These are phyloP conservation scores for Varanus komodoensis DNA, from an alignment of 2,113 vertebrate genomes.

Conservation along the genomic window DNA sequence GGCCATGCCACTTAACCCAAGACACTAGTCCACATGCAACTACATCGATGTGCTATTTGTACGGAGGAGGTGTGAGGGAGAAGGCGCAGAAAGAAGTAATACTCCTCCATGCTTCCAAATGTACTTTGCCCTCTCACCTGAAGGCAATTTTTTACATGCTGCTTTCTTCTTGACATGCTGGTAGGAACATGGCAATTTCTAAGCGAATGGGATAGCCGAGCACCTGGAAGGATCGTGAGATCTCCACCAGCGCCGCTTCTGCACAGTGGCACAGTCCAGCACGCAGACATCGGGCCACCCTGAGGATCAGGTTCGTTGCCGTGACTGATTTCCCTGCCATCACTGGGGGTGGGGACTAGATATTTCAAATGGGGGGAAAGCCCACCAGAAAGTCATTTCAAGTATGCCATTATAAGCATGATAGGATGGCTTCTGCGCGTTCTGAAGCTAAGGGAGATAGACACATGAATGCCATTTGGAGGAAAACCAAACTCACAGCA, in stretches of 20 bases:
- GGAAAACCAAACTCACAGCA: neutral
- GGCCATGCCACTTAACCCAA: no score
- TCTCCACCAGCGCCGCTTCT: neutral
- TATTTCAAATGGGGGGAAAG: neutral
- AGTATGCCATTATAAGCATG: neutral
- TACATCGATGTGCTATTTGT: neutral
- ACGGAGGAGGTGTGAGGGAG: no score
- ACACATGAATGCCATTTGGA: neutral
- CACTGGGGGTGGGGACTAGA: neutral
- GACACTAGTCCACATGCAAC: neutral
- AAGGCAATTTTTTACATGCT: neutral
- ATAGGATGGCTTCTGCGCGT: neutral
- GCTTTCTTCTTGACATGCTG: no score
- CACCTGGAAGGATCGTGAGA: neutral
- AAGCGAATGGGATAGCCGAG: neutral
- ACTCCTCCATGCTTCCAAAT: no score
- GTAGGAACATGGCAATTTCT: neutral
- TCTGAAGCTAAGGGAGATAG: neutral
- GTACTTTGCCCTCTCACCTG: no score
- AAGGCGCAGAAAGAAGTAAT: no score
- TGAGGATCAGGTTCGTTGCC: neutral
- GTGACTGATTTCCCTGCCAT: neutral
- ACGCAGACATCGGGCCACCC: no score
- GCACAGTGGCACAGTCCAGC: no score
- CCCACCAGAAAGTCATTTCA: neutral